phyloP scores from a whole-genome alignment of 2,797 vertebrate species.

The Pseudochaenichthys georgianus region DNA sequence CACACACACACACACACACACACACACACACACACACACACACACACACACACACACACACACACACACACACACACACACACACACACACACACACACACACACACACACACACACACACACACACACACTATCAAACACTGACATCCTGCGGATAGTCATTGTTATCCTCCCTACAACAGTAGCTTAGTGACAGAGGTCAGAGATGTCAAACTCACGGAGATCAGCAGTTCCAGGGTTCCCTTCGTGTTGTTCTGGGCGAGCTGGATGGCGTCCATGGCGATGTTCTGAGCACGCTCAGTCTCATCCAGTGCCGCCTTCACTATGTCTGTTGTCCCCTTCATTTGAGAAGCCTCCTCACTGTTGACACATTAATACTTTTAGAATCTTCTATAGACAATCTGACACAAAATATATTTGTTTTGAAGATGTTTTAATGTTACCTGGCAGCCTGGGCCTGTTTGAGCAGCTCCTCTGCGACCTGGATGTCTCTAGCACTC shows the following conservation, averaged over 20 bases:
- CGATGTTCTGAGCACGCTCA: conserved; percentile 88
- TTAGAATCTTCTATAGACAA: background rate
- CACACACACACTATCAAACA: background rate
- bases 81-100: conserved; percentile 18
- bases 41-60: conserved; percentile 11
- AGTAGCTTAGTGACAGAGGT: background rate
- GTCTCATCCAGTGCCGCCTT: conserved; percentile 89
- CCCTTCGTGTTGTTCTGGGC: conserved; percentile 89
- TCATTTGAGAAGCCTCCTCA: conserved; percentile 86
- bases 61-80: conserved; percentile 19
- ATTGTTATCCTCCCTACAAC: background rate
- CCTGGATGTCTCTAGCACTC: conserved; percentile 89
- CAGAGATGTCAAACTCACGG: conserved; percentile 82
- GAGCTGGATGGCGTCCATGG: conserved; percentile 88
- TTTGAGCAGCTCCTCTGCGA: conserved; percentile 88
- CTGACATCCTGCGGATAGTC: background rate
- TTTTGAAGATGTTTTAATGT: background rate
- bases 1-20: conserved; percentile 19
- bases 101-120: conserved; percentile 9
- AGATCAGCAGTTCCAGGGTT: conserved; percentile 87
- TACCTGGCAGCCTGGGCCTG: conserved; percentile 92
- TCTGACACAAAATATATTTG: background rate
- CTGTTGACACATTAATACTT: conserved; percentile 69
- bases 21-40: conserved; percentile 18
- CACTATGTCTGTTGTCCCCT: conserved; percentile 85